Percentiles rank a stretch among this genome's conserved stretches.
Conservation (phyloP, 2,888 invertebrate genomes). For the Sialis lutaria region DNA sequence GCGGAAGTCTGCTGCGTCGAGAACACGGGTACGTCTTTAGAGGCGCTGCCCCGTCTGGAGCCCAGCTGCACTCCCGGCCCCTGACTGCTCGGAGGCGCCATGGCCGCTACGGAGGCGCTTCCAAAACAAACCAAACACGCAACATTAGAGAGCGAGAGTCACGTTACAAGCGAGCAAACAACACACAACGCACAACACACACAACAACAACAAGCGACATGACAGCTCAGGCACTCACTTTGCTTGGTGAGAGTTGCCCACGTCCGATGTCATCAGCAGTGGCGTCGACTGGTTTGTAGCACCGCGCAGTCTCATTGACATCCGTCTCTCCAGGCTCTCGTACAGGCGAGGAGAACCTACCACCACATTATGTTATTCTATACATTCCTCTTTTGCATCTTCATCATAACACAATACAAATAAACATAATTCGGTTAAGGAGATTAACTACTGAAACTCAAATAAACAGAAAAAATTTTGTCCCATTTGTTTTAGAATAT, state of each 20-base stretch:
- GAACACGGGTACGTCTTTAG: conserved; percentile 17
- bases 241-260: conserved; percentile 28
- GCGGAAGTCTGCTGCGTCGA: not conserved
- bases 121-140: conserved; percentile 27
- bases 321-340: conserved; percentile 23
- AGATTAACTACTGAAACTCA: too few relatives aligned
- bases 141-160: conserved; percentile 15
- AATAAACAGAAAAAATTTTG: not conserved
- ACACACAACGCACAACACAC: not conserved
- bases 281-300: conserved; percentile 2
- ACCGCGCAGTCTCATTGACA: conserved; percentile 23
- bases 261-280: conserved; percentile 11
- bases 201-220: not conserved
- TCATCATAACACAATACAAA: not conserved
- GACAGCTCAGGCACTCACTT: conserved; percentile 24
- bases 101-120: conserved; percentile 30
- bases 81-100: conserved; percentile 38
- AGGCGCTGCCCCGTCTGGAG: conserved; percentile 37
- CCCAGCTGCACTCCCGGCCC: conserved; percentile 22
- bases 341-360: conserved; percentile 23
- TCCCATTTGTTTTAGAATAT: too few relatives aligned
- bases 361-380: too few relatives aligned
- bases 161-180: not conserved
- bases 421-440: not conserved
- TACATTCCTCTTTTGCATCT: not conserved